Evolutionary conservation across 2,797 vertebrate species (phyloP).

Genomic region (Syndactyla subalaris): DNA sequence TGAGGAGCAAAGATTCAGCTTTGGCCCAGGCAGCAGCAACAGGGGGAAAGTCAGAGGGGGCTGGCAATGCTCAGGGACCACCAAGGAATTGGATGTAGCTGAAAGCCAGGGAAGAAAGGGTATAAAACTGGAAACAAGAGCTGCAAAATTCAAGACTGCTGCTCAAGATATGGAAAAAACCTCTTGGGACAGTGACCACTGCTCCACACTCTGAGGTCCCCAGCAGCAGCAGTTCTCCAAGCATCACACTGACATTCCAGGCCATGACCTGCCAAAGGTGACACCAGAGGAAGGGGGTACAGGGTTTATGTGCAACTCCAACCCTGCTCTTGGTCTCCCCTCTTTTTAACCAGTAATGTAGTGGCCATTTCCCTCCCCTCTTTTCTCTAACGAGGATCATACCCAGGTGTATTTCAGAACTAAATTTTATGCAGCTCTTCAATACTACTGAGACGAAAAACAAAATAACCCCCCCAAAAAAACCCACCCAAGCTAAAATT

Average conservation of each 20-base stretch:
- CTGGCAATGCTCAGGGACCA: not conserved
- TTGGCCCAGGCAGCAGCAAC: not conserved
- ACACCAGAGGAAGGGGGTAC: not conserved
- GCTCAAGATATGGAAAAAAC: not conserved
- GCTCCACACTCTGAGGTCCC: not conserved
- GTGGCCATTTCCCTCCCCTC: not conserved
- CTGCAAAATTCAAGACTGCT: not conserved
- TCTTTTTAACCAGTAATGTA: not conserved
- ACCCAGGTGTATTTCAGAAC: not conserved
- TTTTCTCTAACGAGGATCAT: not conserved
- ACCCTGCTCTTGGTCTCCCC: not conserved
- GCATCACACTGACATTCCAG: not conserved
- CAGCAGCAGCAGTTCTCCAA: not conserved
- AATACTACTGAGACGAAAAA: too few relatives aligned
- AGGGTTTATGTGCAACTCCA: not conserved
- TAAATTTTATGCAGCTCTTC: not conserved
- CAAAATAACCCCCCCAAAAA: too few relatives aligned
- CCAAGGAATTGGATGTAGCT: accelerated
- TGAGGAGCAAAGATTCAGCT: not conserved
- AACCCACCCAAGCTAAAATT: not conserved
- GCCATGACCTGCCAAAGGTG: not conserved
- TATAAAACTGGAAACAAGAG: not conserved
- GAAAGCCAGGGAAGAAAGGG: not conserved
- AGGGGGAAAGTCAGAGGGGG: accelerated
- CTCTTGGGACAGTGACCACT: accelerated